These are phyloP conservation scores for Drosophila affinis DNA, from an alignment of 2,888 invertebrate genomes.

Conservation along the genomic window DNA sequence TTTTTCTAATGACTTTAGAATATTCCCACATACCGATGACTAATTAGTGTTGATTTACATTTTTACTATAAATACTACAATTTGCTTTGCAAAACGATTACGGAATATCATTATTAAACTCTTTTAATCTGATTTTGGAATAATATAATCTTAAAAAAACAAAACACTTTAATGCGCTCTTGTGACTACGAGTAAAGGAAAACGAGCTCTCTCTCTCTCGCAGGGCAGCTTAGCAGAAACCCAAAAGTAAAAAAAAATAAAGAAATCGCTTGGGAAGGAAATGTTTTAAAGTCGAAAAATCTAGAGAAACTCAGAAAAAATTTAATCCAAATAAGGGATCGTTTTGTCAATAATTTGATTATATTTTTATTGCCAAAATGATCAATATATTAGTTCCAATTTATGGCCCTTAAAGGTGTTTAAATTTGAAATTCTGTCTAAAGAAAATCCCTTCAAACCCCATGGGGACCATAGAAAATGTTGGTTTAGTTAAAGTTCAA, in stretches of 20 bases:
- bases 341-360: too few relatives aligned
- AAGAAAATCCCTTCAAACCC: neutral
- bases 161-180: too few relatives aligned
- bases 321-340: too few relatives aligned
- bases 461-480: neutral
- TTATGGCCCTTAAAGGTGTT: neutral
- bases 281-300: too few relatives aligned
- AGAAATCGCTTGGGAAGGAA: too few relatives aligned
- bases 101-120: neutral
- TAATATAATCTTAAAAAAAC: too few relatives aligned
- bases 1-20: slow-evolving; percentile 30
- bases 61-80: slow-evolving; percentile 1
- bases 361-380: too few relatives aligned
- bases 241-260: too few relatives aligned
- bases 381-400: neutral
- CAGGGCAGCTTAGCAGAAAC: too few relatives aligned
- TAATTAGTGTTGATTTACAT: slow-evolving; percentile 44
- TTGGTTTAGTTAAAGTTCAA: neutral
- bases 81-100: neutral
- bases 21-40: slow-evolving; percentile 41
- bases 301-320: too few relatives aligned
- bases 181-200: too few relatives aligned
- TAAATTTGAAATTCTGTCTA: neutral
- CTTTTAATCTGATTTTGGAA: neutral
- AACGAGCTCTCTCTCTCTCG: too few relatives aligned